phyloP scores from a whole-genome alignment of 2,113 vertebrate species.

The Aleadryas rufinucha region DNA sequence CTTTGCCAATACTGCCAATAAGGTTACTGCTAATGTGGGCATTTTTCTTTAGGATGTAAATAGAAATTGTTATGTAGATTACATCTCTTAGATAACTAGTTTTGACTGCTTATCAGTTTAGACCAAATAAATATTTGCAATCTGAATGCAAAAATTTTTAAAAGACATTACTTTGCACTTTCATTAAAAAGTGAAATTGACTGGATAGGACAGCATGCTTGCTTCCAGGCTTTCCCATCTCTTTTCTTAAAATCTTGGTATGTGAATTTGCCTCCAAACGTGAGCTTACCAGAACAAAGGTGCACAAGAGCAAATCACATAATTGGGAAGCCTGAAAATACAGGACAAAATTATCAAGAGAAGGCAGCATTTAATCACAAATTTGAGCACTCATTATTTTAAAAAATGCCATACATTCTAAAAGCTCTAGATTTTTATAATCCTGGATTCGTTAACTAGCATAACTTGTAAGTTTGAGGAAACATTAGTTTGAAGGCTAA shows the following conservation, averaged over 20 bases:
- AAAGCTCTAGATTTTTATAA: neutral
- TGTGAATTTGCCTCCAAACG: neutral
- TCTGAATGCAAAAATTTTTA: neutral
- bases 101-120: neutral
- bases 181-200: neutral
- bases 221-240: neutral
- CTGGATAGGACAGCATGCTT: neutral
- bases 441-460: neutral
- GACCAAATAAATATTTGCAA: neutral
- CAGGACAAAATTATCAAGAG: neutral
- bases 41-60: neutral
- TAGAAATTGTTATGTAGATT: neutral
- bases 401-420: neutral
- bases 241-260: neutral
- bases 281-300: neutral
- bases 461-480: neutral
- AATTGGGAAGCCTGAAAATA: neutral
- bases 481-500: neutral
- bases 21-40: neutral
- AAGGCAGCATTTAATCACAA: neutral
- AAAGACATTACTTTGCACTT: neutral
- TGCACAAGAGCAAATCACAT: accelerated
- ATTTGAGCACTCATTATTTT: neutral
- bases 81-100: neutral
- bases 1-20: neutral